Evolutionary conservation across 2,113 vertebrate genomes (phyloP), one percentile per base, ranked within the genome.

Genomic region (Coturnix japonica): DNA sequence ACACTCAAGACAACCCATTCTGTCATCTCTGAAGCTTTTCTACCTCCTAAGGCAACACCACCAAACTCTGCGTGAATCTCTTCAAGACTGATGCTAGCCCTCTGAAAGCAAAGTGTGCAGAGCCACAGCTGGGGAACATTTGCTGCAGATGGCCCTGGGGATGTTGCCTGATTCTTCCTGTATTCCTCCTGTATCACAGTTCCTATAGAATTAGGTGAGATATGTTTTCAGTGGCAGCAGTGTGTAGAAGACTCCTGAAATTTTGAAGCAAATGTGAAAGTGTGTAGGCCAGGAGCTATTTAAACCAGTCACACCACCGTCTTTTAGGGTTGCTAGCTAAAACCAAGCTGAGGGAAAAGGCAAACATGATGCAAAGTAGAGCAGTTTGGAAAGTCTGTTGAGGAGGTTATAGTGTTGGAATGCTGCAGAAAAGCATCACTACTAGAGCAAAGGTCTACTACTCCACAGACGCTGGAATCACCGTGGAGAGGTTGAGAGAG

Each of bases 71-170:
- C 17, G 21, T 22, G 25, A 79, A 44, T 49, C 25, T 80, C 70
- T 69, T 76, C 20, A 82, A 80, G 74, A 25, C 87, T 85, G 57
- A 82, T 85, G 67, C 81, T 94, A 89, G 59, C 31, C 17, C 25
- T 82, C 33, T 49, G 60, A 85, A 91, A 94, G 79, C 44, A 53
- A 92, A 89, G 28, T 0, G 0, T 20, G 22, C 9, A 30, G 60
- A 82, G 54, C 46, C 1, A 0, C 41, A 33, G 13, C 54, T 80
- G 67, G 31, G 56, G 49, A 92, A 28, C 11, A 33, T 39, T 80
- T 82, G 37, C 59, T 63, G 78, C 31, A 89, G 84, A 39, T 20
- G 6, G 63, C 64, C 37, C 49, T 59, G 25, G 53, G 67, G 81
- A 76, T 63, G 35, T n/a, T 54, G 21, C 63, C 46, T 85, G 73